Percentiles rank a stretch among this genome's conserved stretches.
phyloP scores from a whole-genome alignment of 2,113 vertebrate genomes.

The Melanerpes aurifrons region DNA sequence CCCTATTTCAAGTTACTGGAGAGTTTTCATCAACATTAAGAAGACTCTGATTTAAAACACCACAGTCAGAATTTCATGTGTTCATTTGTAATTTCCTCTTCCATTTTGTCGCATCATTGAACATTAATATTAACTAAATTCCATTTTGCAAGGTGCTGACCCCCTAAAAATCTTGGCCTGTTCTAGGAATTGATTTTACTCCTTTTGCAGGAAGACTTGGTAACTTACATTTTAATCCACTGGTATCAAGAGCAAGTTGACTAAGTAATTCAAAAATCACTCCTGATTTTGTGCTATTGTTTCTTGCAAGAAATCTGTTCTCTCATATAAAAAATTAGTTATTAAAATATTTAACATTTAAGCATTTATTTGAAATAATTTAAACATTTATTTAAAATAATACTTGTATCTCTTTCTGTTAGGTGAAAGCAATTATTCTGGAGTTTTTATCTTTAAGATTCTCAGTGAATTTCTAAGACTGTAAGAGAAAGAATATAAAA shows the following conservation, averaged over 20 bases:
- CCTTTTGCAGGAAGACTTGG: background rate
- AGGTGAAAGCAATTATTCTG: background rate
- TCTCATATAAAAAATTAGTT: background rate
- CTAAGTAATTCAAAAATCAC: background rate
- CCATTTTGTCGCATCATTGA: background rate
- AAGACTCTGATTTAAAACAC: conserved; percentile 12
- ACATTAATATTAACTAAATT: background rate
- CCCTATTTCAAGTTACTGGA: background rate
- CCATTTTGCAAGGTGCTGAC: background rate
- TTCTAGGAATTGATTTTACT: background rate
- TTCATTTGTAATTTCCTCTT: conserved; percentile 35
- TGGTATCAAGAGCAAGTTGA: background rate
- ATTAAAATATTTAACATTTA: too few relatives aligned
- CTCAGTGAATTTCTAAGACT: background rate
- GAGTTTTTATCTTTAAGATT: background rate
- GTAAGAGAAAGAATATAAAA: background rate
- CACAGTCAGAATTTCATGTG: background rate
- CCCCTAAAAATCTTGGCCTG: background rate
- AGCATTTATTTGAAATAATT: background rate
- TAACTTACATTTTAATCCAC: background rate
- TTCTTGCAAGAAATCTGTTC: background rate
- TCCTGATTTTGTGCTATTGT: too few relatives aligned
- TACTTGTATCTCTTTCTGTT: background rate
- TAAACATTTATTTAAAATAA: background rate
- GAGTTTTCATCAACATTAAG: conserved; percentile 38